Evolutionary conservation across 2,797 vertebrate genomes (phyloP).

Genomic region (Melanotaenia trifasciata): DNA sequence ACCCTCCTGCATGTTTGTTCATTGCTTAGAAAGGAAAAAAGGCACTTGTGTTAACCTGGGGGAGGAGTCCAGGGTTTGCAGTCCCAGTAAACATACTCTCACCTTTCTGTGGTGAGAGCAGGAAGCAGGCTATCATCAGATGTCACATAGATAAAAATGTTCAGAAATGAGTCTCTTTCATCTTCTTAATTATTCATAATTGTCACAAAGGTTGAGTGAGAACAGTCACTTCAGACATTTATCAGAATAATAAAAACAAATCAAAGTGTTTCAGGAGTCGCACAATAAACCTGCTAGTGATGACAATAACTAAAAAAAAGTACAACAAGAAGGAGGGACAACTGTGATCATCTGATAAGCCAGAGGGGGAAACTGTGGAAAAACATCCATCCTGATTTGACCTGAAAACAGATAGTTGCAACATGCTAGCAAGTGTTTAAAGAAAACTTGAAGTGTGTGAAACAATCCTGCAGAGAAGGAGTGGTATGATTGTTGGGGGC

Average conservation of each 20-base stretch:
- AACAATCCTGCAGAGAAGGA: neutral
- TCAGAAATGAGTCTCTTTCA: neutral
- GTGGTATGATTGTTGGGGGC: neutral
- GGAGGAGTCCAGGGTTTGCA: neutral
- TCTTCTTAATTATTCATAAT: neutral
- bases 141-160: neutral
- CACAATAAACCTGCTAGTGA: too few species aligned
- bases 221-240: too few species aligned
- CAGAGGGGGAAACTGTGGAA: too few species aligned
- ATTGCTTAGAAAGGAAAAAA: constrained; percentile 16
- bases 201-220: too few species aligned
- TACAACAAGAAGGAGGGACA: too few species aligned
- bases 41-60: constrained; percentile 15
- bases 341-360: too few species aligned
- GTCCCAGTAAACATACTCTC: neutral
- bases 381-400: neutral
- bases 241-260: too few species aligned
- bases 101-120: neutral
- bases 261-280: too few species aligned
- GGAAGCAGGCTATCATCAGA: neutral
- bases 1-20: constrained; percentile 22
- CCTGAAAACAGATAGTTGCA: neutral
- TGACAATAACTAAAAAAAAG: too few species aligned
- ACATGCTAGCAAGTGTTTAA: neutral
- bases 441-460: neutral